Conservation (phyloP, 1,140 invertebrate genomes). For the Adoxophyes honmai region DNA sequence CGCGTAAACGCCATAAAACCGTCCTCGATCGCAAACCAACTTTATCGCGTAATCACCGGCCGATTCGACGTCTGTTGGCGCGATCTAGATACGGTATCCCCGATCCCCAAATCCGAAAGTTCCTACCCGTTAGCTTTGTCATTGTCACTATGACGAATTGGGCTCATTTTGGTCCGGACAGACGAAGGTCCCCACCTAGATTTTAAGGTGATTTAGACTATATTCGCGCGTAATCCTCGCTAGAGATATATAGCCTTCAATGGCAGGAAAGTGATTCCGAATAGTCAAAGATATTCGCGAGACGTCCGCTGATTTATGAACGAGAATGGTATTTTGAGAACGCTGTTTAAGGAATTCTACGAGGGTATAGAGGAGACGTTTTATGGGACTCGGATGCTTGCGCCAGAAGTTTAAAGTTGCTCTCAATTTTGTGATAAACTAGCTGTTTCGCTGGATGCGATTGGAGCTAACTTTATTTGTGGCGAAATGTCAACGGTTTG, state of each 20-base stretch:
- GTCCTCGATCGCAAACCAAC: not conserved
- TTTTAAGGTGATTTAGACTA: slow-evolving; percentile 13
- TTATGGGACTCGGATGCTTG: not conserved
- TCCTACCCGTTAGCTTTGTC: slow-evolving; percentile 5
- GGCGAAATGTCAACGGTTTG: no score
- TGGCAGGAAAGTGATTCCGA: slow-evolving; percentile 12
- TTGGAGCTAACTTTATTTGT: no score
- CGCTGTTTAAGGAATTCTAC: not conserved
- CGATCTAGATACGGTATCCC: not conserved
- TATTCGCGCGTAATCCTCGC: slow-evolving; percentile 3
- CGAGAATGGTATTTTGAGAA: slow-evolving; percentile 1
- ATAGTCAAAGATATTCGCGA: slow-evolving; percentile 4
- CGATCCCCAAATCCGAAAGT: not conserved
- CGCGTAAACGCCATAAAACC: not conserved
- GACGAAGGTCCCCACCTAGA: slow-evolving; percentile 9
- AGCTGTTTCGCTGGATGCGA: no score
- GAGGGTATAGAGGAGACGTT: not conserved
- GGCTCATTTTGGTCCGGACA: not conserved
- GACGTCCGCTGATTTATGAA: not conserved
- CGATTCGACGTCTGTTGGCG: not conserved
- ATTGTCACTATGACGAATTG: slow-evolving; percentile 14
- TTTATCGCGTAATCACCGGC: not conserved
- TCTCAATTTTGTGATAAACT: no score
- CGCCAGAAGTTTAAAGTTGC: no score
- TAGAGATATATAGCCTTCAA: slow-evolving; percentile 12